Base-by-base conservation (phyloP, 2,888 invertebrate genomes). In the Atethmia centrago region DNA sequence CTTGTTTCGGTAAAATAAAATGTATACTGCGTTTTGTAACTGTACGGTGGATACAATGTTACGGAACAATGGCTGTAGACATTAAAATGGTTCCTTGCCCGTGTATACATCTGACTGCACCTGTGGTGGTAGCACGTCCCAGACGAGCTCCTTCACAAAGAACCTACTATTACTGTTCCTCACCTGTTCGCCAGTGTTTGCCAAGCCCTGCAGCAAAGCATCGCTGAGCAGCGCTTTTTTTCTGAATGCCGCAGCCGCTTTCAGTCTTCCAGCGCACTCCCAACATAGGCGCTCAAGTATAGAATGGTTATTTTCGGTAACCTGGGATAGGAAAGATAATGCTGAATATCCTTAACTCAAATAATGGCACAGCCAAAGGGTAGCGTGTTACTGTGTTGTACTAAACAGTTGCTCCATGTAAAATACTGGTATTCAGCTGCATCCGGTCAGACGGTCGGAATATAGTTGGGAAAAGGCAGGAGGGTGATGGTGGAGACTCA, bases 211-310 rank as follows among this genome's bases (percentile, higher is more conserved):
- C 12, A 76, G 55, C 40, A 76, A 21, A 2, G 55, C 1, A 45
- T 76, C 72, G 42, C 71, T 79, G 40, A 62, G 14, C 2, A 79
- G 53, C 31, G 76, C 76, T 62, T 76, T 76, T 8, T 71, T 42
- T n/a, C 47, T 76, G 14, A 76, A 76, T 0, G 25, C 5, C 5
- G 61, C 47, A 42, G 79, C 79, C 8, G 71, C 49, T 62, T 21
- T 28, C 0, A 76, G 76, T 3, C 76, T 53, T 19, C 55, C 61
- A 14, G 61, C 42, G 25, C 76, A 76, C 9, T 76, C 76, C 79
- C 79, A 76, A 45, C 76, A 76, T 0, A 76, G 3, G 16, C 31
- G 25, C 5, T 62, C n/a, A 12, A 14, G 21, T 28, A 0, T n/a
- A 4, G 2, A 42, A 49, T 45, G 62, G 25, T 62, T 14, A 25